Percentiles rank a stretch among this genome's conserved stretches.
Evolutionary conservation across 2,888 invertebrate species (phyloP).

Genomic region (Automeris io): DNA sequence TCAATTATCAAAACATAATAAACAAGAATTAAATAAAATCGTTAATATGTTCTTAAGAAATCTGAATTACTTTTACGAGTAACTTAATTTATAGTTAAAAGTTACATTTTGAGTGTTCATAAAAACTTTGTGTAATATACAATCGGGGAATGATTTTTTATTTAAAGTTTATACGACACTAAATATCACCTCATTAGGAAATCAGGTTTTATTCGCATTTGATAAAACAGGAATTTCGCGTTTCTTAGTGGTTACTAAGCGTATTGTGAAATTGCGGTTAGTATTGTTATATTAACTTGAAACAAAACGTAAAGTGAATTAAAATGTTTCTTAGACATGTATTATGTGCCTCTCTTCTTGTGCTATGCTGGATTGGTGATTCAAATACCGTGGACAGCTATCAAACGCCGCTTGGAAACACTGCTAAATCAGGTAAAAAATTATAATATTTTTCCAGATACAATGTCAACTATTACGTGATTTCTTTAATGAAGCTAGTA

Average conservation of each 20-base stretch:
- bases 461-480: too few relatives aligned
- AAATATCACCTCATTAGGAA: conserved; percentile 33
- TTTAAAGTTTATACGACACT: conserved; percentile 1
- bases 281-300: conserved; percentile 8
- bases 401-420: conserved; percentile 35
- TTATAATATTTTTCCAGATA: too few relatives aligned
- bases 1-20: too few relatives aligned
- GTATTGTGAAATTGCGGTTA: conserved; percentile 1
- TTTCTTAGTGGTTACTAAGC: conserved; percentile 1
- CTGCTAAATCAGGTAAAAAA: conserved; percentile 49
- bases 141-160: too few relatives aligned
- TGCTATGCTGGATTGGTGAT: conserved; percentile 52
- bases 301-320: conserved; percentile 13
- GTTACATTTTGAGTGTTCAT: neutral
- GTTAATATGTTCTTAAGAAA: too few relatives aligned
- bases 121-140: neutral
- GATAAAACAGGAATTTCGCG: conserved; percentile 6
- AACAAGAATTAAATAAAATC: too few relatives aligned
- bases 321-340: conserved; percentile 50
- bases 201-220: conserved; percentile 12
- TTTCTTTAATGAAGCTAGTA: too few relatives aligned
- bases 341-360: conserved; percentile 38
- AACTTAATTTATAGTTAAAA: too few relatives aligned
- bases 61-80: too few relatives aligned
- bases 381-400: conserved; percentile 49